Percentiles rank a stretch among this genome's conserved stretches.
Evolutionary conservation across 2,888 invertebrate genomes (phyloP).

Genomic region (Tiliacea citrago): DNA sequence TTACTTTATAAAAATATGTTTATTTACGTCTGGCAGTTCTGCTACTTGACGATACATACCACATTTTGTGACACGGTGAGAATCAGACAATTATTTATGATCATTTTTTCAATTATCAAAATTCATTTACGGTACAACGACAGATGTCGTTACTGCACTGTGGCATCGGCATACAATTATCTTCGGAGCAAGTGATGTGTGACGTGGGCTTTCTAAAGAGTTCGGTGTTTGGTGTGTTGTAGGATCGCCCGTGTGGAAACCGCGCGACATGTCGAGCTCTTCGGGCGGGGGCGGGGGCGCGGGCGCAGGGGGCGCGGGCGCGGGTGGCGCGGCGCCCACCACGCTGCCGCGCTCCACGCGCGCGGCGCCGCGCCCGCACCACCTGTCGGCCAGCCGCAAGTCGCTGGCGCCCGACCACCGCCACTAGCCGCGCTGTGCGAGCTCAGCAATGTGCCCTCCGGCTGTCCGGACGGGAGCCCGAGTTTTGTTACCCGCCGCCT

Average conservation of each 20-base stretch:
- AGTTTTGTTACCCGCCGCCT: constrained; percentile 42
- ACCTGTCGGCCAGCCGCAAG: constrained; percentile 85
- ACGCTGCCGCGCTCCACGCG: constrained; percentile 88
- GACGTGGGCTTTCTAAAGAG: constrained; percentile 81
- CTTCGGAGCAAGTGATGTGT: constrained; percentile 50
- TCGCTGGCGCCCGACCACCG: constrained; percentile 86
- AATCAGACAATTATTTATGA: constrained; percentile 19
- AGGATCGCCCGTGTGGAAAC: constrained; percentile 99
- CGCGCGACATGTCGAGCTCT: constrained; percentile 95
- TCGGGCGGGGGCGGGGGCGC: constrained; percentile 76
- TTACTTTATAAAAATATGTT: constrained; percentile 9
- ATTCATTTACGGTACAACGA: constrained; percentile 23
- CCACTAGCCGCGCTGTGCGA: constrained; percentile 43
- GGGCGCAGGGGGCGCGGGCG: constrained; percentile 79
- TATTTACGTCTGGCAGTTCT: constrained; percentile 8
- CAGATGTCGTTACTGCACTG: constrained; percentile 41
- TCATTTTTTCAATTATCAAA: constrained; percentile 8
- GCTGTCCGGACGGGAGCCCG: constrained; percentile 18
- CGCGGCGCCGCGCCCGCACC: constrained; percentile 88
- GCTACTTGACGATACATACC: constrained; percentile 12
- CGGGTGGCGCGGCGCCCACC: constrained; percentile 86
- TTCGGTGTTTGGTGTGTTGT: constrained; percentile 93
- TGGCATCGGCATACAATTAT: constrained; percentile 50
- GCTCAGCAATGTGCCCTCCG: constrained; percentile 2
- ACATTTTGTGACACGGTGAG: constrained; percentile 20